Conservation (phyloP, 1,140 invertebrate species). For the Arion vulgaris region DNA sequence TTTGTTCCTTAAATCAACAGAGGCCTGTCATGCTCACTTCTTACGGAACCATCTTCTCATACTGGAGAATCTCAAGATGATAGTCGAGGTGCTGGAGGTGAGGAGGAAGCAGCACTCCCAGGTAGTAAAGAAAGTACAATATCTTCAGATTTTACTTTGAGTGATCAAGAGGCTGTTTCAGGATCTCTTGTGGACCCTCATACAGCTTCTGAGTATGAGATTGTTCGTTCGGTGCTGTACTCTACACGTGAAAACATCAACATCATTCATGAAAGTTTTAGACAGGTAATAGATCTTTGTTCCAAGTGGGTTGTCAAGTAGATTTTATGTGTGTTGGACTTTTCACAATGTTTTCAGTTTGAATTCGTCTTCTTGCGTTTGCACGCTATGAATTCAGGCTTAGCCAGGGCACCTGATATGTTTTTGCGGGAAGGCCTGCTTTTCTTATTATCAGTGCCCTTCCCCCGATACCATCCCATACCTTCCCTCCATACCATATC, state of each 20-base stretch:
- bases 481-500: too few relatives aligned
- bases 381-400: too few relatives aligned
- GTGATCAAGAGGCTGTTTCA: slow-evolving; percentile 42
- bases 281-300: slow-evolving; percentile 76
- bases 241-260: slow-evolving; percentile 92
- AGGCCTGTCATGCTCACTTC: slow-evolving; percentile 51
- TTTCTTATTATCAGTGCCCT: too few relatives aligned
- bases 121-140: slow-evolving; percentile 61
- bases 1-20: slow-evolving; percentile 29
- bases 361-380: too few relatives aligned
- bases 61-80: slow-evolving; percentile 23
- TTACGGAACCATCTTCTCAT: slow-evolving; percentile 46
- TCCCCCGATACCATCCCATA: too few relatives aligned
- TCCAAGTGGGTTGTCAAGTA: neutral
- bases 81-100: slow-evolving; percentile 41
- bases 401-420: too few relatives aligned
- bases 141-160: slow-evolving; percentile 50
- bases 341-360: too few relatives aligned
- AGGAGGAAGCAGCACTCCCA: slow-evolving; percentile 42
- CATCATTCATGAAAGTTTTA: slow-evolving; percentile 93
- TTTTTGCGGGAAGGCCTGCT: too few relatives aligned
- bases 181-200: slow-evolving; percentile 65
- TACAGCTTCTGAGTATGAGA: slow-evolving; percentile 70
- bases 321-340: neutral
- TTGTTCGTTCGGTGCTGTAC: slow-evolving; percentile 90